phyloP scores from a whole-genome alignment of 2,113 vertebrate species.

The Tenrec ecaudatus region DNA sequence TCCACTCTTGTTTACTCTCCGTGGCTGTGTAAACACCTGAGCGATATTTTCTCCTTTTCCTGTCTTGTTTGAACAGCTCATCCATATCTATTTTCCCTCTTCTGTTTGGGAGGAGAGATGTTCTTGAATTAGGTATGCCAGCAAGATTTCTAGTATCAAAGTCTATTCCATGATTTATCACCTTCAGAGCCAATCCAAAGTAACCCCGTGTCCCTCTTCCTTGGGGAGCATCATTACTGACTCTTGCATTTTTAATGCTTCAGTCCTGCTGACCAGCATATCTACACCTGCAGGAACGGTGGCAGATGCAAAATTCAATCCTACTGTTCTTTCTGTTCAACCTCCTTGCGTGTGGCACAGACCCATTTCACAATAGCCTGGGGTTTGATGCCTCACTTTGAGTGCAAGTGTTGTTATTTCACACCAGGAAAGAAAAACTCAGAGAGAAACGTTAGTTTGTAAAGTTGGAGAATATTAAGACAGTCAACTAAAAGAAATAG shows the following conservation, averaged over 20 bases:
- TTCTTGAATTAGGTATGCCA: constrained; percentile 62
- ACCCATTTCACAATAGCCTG: constrained; percentile 18
- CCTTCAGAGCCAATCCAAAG: constrained; percentile 77
- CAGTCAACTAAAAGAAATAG: background rate
- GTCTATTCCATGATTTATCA: constrained; percentile 10
- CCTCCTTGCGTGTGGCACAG: constrained; percentile 32
- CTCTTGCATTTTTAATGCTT: constrained; percentile 77
- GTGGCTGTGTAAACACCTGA: constrained; percentile 39
- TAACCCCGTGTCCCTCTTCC: constrained; percentile 73
- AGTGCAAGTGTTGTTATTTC: constrained; percentile 65
- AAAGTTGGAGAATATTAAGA: constrained; percentile 37
- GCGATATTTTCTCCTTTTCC: constrained; percentile 21
- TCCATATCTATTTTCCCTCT: constrained; percentile 41
- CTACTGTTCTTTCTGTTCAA: constrained; percentile 58
- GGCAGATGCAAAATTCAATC: constrained; percentile 56
- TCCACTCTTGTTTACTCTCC: background rate
- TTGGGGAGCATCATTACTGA: constrained; percentile 71
- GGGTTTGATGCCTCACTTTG: constrained; percentile 53
- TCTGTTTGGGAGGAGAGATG: constrained; percentile 59
- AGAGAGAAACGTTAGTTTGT: constrained; percentile 44
- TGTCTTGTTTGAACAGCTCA: constrained; percentile 60
- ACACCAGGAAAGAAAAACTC: constrained; percentile 48
- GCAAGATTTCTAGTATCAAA: constrained; percentile 67
- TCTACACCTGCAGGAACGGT: constrained; percentile 38
- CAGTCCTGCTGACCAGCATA: constrained; percentile 67